Conservation (phyloP, 1,140 invertebrate genomes). For the Acarapis woodi region DNA sequence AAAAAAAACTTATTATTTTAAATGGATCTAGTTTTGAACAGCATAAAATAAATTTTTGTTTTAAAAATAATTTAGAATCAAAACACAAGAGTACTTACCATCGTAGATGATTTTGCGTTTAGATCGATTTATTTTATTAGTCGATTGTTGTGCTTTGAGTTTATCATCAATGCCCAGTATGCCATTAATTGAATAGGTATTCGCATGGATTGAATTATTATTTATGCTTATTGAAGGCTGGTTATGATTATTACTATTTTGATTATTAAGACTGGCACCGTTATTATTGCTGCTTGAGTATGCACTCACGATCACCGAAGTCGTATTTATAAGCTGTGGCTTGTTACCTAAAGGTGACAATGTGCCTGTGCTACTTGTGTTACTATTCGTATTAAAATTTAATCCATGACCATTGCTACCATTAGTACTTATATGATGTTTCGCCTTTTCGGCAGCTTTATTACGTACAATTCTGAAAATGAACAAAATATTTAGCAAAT, state of each 20-base stretch:
- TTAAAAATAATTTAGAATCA: neutral
- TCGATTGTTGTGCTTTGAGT: neutral
- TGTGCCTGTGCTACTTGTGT: neutral
- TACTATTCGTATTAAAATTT: neutral
- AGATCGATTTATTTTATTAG: neutral
- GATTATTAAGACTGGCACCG: neutral
- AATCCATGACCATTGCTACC: constrained; percentile 7
- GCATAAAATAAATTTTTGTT: neutral
- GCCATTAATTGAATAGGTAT: constrained; percentile 64
- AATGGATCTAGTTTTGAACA: neutral
- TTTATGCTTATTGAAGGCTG: constrained; percentile 15
- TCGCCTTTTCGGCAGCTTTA: constrained; percentile 81
- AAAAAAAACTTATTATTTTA: neutral
- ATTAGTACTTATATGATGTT: constrained; percentile 25
- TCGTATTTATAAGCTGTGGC: neutral
- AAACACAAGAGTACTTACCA: neutral
- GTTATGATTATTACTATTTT: neutral
- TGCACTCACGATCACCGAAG: constrained; percentile 5
- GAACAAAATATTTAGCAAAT: no score
- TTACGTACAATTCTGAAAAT: constrained; percentile 59
- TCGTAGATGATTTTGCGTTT: neutral
- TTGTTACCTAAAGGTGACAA: neutral
- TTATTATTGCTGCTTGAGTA: constrained; percentile 1
- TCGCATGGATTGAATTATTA: constrained; percentile 5
- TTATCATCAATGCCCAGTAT: constrained; percentile 40